Evolutionary conservation across 2,797 vertebrate genomes (phyloP).

Genomic region (Scomberomorus guttatus): DNA sequence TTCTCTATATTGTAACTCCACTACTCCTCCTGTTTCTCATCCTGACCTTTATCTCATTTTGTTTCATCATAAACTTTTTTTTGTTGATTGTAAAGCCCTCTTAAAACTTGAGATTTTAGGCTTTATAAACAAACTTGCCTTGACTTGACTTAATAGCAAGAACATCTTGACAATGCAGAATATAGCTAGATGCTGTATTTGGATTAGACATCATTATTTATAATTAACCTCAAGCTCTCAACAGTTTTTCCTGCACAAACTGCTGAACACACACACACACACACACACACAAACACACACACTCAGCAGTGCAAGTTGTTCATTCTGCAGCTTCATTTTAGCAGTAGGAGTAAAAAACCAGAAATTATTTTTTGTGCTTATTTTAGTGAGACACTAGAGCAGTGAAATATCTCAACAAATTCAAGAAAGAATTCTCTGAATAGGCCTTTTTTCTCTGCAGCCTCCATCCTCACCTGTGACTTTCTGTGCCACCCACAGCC

Average conservation of each 20-base stretch:
- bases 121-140: neutral
- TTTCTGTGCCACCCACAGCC: slow-evolving; percentile 92
- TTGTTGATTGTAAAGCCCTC: neutral
- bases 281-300: neutral
- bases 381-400: neutral
- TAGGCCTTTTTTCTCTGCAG: neutral
- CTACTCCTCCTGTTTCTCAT: neutral
- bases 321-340: neutral
- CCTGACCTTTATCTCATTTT: too few relatives aligned
- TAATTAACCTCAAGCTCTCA: neutral
- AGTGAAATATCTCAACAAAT: neutral
- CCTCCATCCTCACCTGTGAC: slow-evolving; percentile 81
- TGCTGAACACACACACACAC: neutral
- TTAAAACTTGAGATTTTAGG: neutral
- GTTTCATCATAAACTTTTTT: too few relatives aligned
- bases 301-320: neutral
- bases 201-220: slow-evolving; percentile 8
- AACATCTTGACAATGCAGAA: neutral
- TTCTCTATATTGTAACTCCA: neutral
- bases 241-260: slow-evolving; percentile 7
- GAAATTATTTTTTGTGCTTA: neutral
- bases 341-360: neutral
- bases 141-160: neutral
- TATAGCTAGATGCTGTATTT: neutral
- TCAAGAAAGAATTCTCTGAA: too few relatives aligned